Conservation (phyloP, 2,888 invertebrate genomes). For the Tryphoninae sp. region DNA sequence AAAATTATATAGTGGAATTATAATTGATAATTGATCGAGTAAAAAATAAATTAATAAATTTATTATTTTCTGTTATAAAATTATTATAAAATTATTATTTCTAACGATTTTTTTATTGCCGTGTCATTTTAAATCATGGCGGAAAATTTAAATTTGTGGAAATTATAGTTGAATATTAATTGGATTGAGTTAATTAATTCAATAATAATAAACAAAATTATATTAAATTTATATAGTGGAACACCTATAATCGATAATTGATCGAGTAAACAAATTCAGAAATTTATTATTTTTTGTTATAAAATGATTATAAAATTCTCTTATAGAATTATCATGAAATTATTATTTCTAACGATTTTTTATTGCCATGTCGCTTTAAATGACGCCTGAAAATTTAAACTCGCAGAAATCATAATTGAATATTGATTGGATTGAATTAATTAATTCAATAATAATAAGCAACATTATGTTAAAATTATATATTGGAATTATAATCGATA, state of each 20-base stretch:
- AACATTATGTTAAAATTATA: background rate
- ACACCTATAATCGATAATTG: background rate
- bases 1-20: background rate
- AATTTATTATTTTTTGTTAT: too few relatives aligned
- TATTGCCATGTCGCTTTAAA: background rate
- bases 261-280: background rate
- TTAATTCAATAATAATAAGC: too few relatives aligned
- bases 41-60: too few relatives aligned
- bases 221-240: background rate
- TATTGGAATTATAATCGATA: background rate
- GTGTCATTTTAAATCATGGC: background rate
- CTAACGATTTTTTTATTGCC: background rate
- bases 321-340: too few relatives aligned
- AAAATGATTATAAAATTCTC: too few relatives aligned
- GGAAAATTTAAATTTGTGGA: background rate
- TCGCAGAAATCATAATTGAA: background rate
- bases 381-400: background rate
- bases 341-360: too few relatives aligned
- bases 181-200: background rate
- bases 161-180: background rate
- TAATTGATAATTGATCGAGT: background rate
- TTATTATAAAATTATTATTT: too few relatives aligned
- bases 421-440: background rate
- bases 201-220: too few relatives aligned
- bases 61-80: too few relatives aligned